These are phyloP conservation scores for Neodiprion lecontei DNA, from an alignment of 1,140 invertebrate species.

Conservation along the genomic window DNA sequence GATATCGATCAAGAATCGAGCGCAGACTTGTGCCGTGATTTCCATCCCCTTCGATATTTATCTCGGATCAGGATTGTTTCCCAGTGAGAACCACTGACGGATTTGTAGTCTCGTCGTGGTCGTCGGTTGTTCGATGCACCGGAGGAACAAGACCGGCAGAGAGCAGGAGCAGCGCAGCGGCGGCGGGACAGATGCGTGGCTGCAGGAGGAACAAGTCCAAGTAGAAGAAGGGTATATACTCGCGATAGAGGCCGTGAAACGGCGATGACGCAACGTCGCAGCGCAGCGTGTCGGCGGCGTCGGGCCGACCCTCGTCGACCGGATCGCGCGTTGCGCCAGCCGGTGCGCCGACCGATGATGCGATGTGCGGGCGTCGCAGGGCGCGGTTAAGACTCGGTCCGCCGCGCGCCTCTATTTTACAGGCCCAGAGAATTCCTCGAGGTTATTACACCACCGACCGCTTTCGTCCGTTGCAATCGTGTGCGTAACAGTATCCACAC, in stretches of 20 bases:
- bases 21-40: no score
- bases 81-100: conserved; percentile 41
- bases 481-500: no score
- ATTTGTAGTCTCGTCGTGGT: conserved; percentile 40
- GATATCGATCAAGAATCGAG: no score
- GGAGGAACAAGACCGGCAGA: not conserved
- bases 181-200: not conserved
- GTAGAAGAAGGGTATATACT: not conserved
- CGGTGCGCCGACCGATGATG: conserved; percentile 3
- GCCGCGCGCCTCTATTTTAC: no score
- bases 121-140: conserved; percentile 31
- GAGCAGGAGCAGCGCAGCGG: not conserved
- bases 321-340: not conserved
- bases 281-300: conserved; percentile 28
- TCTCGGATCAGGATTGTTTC: conserved; percentile 4
- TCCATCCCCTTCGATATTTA: no score
- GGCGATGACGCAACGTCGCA: conserved; percentile 43
- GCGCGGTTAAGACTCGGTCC: no score
- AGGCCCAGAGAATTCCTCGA: no score
- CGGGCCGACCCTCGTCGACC: conserved; percentile 24
- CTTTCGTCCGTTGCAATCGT: no score
- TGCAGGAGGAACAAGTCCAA: not conserved
- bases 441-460: no score
- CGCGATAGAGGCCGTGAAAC: conserved; percentile 37
- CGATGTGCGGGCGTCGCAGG: not conserved